These are phyloP conservation scores for Drosophila triauraria DNA, from an alignment of 1,140 invertebrate species.

Conservation along the genomic window DNA sequence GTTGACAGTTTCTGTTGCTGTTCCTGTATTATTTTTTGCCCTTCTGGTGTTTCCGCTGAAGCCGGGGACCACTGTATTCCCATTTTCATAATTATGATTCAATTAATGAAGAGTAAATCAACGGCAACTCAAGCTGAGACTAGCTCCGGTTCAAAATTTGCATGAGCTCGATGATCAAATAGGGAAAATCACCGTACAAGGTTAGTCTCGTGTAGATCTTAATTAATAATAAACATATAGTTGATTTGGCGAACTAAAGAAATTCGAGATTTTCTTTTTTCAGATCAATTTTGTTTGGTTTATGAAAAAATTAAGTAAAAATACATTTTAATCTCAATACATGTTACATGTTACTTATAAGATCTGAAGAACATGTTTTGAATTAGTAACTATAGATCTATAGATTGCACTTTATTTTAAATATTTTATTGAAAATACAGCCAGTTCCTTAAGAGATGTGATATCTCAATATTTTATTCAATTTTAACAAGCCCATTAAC, in stretches of 20 bases:
- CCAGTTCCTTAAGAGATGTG: not conserved
- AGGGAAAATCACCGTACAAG: not conserved
- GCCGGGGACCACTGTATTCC: not conserved
- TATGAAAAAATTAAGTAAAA: too few relatives aligned
- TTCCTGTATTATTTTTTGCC: constrained; percentile 31
- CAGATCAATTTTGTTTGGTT: too few relatives aligned
- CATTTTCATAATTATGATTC: constrained; percentile 29
- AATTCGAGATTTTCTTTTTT: too few relatives aligned
- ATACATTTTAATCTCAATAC: too few relatives aligned
- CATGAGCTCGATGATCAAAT: not conserved
- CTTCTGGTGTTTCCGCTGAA: constrained; percentile 25
- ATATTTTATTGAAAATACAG: not conserved
- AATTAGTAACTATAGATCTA: too few relatives aligned
- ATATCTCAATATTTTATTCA: not conserved
- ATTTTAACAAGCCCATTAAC: not conserved
- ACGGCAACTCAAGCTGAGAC: not conserved
- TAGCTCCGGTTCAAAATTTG: not conserved
- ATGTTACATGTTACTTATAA: too few relatives aligned
- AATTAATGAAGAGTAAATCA: constrained; percentile 22
- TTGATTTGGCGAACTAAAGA: too few relatives aligned
- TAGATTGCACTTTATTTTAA: not conserved
- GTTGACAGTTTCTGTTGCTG: constrained; percentile 68
- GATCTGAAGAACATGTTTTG: too few relatives aligned
- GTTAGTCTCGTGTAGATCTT: not conserved
- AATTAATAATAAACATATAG: not conserved